Evolutionary conservation across 2,797 vertebrate genomes (phyloP), one percentile per base, ranked within the genome.

Genomic region (Eulemur mongoz): DNA sequence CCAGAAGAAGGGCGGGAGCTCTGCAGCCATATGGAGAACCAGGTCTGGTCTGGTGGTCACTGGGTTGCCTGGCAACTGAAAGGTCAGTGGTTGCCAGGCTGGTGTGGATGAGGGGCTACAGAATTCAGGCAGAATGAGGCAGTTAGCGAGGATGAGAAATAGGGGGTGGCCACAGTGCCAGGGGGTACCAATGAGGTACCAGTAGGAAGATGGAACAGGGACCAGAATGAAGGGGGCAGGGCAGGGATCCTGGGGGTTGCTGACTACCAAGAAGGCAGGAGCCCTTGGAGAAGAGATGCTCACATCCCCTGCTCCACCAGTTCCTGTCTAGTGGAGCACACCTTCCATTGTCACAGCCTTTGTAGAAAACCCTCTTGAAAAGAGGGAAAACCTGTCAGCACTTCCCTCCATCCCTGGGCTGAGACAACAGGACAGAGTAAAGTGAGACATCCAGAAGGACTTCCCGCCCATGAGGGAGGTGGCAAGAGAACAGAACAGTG

Each of bases 51-150:
- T 82, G 82, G 48, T 86, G 90, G 94, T 81, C 95, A 89, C 72
- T 54, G 61, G 95, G 95, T 97, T 86, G 86, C 97, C 50, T 76
- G 65, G 43, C 12, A 96, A 97, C 90, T 69, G 91, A 97, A 98
- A 98, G 97, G 98, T 95, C 98, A 83, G 84, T 48, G 0, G 72
- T 96, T 97, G 87, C 81, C 20, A 25, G 75, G 88, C 72, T 92
- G 72, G 88, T 85, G 40, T 30, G 48, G 69, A 59, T 85, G 70
- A 96, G 48, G 73, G 43, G 63, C 78, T 88, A 82, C 75, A 94
- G 95, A 97, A 97, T 93, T 91, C 84, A 86, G 72, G 92, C 92
- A 76, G 78, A 73, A 92, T 73, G 83, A 90, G 40, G 72, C 75
- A 79, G 65, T 82, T 52, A 65, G 69, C 13, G 14, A 54, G 50